These are phyloP conservation scores for Malurus splendens DNA, from an alignment of 2,797 vertebrate species.

Conservation along the genomic window DNA sequence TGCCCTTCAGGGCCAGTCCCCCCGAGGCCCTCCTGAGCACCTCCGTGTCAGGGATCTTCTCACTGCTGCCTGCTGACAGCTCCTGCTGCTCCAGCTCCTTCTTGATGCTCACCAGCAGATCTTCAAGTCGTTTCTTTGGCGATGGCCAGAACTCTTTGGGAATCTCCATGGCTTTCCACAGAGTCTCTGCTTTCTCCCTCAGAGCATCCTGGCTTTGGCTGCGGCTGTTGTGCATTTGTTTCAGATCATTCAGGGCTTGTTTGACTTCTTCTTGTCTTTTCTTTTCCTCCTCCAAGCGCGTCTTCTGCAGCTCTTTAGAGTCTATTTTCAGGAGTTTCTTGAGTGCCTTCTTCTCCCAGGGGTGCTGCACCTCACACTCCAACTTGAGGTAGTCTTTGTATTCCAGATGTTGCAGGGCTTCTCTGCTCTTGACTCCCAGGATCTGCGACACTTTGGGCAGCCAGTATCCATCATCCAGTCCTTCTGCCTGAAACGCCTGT, in stretches of 20 bases:
- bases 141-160: background rate
- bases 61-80: background rate
- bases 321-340: background rate
- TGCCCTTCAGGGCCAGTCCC: slow-evolving; percentile 63
- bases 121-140: rapidly evolving
- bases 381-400: slow-evolving; percentile 36
- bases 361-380: background rate
- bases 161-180: slow-evolving; percentile 11
- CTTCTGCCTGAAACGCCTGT: background rate
- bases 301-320: background rate
- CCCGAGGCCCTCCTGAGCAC: slow-evolving; percentile 60
- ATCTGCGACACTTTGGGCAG: background rate
- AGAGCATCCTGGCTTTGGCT: background rate
- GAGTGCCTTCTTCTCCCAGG: slow-evolving; percentile 21
- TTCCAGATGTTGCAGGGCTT: slow-evolving; percentile 22
- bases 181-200: background rate
- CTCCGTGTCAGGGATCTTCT: slow-evolving; percentile 20
- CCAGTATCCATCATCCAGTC: slow-evolving; percentile 15
- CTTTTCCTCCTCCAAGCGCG: background rate
- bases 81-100: slow-evolving; percentile 15
- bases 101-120: background rate
- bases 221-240: background rate
- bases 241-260: background rate
- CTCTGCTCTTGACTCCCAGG: background rate
- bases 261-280: background rate